These are phyloP conservation scores for Julus scandinavius DNA, from an alignment of 2,888 invertebrate genomes.

Conservation along the genomic window DNA sequence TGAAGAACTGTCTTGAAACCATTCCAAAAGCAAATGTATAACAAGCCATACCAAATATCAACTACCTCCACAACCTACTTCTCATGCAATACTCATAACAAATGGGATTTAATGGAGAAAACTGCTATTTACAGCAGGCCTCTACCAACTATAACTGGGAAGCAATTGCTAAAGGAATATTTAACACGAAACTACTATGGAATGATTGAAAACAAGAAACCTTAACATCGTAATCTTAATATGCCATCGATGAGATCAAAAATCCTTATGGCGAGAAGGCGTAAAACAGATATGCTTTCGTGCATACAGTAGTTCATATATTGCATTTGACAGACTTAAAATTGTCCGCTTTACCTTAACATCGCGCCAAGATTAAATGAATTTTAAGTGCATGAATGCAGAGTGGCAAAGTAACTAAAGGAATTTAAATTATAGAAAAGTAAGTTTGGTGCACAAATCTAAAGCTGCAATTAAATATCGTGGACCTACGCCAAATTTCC, in stretches of 20 bases:
- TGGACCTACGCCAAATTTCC: too few relatives aligned
- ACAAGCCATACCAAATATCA: neutral
- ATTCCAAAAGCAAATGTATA: neutral
- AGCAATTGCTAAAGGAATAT: neutral
- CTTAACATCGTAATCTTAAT: neutral
- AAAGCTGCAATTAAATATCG: too few relatives aligned
- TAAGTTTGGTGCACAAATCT: too few relatives aligned
- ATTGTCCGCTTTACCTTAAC: too few relatives aligned
- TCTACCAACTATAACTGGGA: neutral
- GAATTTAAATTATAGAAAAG: too few relatives aligned
- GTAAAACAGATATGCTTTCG: too few relatives aligned
- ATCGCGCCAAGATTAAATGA: too few relatives aligned
- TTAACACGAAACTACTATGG: neutral
- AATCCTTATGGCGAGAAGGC: too few relatives aligned
- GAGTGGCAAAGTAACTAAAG: too few relatives aligned
- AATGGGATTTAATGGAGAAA: neutral
- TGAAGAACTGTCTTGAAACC: neutral
- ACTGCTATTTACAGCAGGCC: neutral
- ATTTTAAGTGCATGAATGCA: too few relatives aligned
- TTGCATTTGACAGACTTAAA: too few relatives aligned
- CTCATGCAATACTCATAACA: constrained; percentile 13
- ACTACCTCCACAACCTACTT: neutral
- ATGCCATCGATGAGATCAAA: neutral
- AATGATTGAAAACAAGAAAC: neutral
- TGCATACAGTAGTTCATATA: too few relatives aligned